Base-by-base conservation (phyloP, 2,797 vertebrate genomes). In the Harpagifer antarcticus region DNA sequence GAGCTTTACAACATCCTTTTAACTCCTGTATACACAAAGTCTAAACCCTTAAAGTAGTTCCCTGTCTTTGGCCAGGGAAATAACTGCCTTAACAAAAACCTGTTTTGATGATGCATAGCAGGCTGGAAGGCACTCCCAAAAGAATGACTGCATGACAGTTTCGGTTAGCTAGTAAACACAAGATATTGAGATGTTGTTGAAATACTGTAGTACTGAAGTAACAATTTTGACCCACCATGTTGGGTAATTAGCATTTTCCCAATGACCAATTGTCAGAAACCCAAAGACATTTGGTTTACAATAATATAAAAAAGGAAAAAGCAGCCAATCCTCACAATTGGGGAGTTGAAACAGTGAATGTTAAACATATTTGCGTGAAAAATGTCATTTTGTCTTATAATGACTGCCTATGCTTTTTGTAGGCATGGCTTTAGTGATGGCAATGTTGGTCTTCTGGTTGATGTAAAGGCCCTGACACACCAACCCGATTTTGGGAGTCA, bases 41-140 rank as follows among this genome's bases (percentile, higher is more conserved):
- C 62, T 10, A 27, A 66, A 60, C 53, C 17, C 73, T 54, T 40
- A 75, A 66, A 65, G 68, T 69, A 65, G 68, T 54, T 88, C 16
- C 55, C 43, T 14, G 43, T 72, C 43, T 72, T 79, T 70, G n/a
- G 64, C 83, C 61, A 45, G 76, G 89, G 90, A 86, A n/a, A 74
- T 57, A 88, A 83, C 81, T 56, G 84, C 76, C 72, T 72, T 27
- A 86, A 82, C 14, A 1, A 83, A 84, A 85, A 84, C 85, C 80
- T 57, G 86, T 91, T 91, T 87, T 76, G 82, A 88, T 85, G 80
- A 87, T 73, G 67, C 84, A 72, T 57, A 63, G 72, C 63, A 40
- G 72, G 63, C 78, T 77, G 20, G 72, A 44, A 82, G 74, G 72
- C 75, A 64, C 71, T 65, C 75, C 78, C 55, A n/a, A 65, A 48